Evolutionary conservation across 1,140 invertebrate genomes (phyloP).

Genomic region (Manduca sexta): DNA sequence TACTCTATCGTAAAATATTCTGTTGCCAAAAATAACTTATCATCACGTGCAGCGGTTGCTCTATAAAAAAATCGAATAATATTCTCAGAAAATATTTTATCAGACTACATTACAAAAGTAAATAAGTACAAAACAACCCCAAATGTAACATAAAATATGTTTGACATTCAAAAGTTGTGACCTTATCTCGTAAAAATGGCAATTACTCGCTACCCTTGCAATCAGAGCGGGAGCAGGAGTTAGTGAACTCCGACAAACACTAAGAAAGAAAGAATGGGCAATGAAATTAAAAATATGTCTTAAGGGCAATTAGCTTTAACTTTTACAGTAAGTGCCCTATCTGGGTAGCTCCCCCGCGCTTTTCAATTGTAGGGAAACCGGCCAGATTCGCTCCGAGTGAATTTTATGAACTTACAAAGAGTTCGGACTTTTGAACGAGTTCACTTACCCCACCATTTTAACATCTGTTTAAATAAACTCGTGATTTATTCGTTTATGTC

Average conservation of each 20-base stretch:
- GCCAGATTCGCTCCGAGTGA: constrained; percentile 57
- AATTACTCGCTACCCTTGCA: constrained; percentile 57
- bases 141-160: constrained; percentile 49
- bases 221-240: constrained; percentile 30
- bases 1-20: too few species aligned
- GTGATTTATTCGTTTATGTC: too few species aligned
- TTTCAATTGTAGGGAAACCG: constrained; percentile 69
- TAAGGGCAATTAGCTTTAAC: constrained; percentile 75
- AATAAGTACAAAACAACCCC: constrained; percentile 10
- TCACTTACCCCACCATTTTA: constrained; percentile 27
- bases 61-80: too few species aligned
- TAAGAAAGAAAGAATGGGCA: constrained; percentile 68
- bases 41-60: too few species aligned
- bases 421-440: constrained; percentile 40
- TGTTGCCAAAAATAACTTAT: too few species aligned
- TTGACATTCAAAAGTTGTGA: constrained; percentile 64
- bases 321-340: constrained; percentile 72
- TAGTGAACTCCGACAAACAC: constrained; percentile 61
- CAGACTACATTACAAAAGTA: not conserved
- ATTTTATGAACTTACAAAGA: constrained; percentile 64
- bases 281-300: constrained; percentile 76
- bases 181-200: constrained; percentile 69
- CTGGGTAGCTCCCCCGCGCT: constrained; percentile 53
- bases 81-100: not conserved
- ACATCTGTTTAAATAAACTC: too few species aligned